Conservation (phyloP, 2,113 vertebrate genomes). For the Gila orcuttii region DNA sequence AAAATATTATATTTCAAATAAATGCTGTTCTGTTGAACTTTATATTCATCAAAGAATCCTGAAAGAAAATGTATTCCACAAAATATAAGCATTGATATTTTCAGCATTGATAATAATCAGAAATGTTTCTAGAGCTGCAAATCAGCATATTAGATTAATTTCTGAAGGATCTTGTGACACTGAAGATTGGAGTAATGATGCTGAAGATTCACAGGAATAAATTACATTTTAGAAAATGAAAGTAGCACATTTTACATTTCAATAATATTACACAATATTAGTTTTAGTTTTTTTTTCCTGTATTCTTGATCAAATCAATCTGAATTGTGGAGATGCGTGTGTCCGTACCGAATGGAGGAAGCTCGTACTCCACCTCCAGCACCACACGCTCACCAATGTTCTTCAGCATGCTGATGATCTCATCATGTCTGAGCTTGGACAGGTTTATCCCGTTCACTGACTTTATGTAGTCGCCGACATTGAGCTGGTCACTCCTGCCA, state of each 20-base stretch:
- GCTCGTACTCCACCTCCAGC: constrained; percentile 96
- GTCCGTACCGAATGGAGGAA: constrained; percentile 86
- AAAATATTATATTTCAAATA: no score
- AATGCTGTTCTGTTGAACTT: no score
- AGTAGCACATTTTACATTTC: no score
- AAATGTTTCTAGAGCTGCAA: neutral
- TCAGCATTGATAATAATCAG: neutral
- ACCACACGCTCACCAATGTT: constrained; percentile 95
- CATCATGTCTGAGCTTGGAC: constrained; percentile 91
- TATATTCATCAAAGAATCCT: no score
- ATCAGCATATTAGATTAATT: neutral
- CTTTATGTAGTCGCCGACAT: constrained; percentile 95
- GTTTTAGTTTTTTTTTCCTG: neutral
- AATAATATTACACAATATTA: neutral
- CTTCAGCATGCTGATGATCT: constrained; percentile 95
- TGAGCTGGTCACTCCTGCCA: constrained; percentile 92
- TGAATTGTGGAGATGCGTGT: neutral
- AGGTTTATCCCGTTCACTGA: constrained; percentile 96
- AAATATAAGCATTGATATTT: neutral
- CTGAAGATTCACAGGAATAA: neutral
- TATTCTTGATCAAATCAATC: neutral
- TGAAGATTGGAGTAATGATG: neutral
- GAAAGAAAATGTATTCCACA: no score
- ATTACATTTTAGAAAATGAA: neutral
- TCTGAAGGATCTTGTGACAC: neutral